Percentiles rank a stretch among this genome's conserved stretches.
These are phyloP conservation scores for Orchesella flavescens DNA, from an alignment of 2,888 invertebrate species.

Conservation along the genomic window DNA sequence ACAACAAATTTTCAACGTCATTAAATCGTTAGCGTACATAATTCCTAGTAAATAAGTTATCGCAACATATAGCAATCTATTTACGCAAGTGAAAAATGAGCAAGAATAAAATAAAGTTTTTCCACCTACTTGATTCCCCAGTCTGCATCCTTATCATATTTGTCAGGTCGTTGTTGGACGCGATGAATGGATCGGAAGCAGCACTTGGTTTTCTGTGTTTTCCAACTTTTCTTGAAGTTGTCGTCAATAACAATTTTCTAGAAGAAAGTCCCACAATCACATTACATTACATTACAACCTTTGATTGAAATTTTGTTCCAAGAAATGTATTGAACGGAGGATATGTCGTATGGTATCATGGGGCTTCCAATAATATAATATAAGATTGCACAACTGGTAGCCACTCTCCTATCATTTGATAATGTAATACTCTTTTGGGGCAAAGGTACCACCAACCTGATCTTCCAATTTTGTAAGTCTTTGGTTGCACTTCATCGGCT, in stretches of 20 bases:
- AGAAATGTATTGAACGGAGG: neutral
- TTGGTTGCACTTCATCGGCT: conserved; percentile 48
- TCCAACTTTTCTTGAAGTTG: conserved; percentile 45
- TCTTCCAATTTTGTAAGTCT: conserved; percentile 31
- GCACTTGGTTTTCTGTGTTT: conserved; percentile 58
- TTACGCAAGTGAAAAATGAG: neutral
- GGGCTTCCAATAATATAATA: neutral
- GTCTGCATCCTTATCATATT: conserved; percentile 69
- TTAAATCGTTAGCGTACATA: too few species aligned
- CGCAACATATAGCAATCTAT: neutral
- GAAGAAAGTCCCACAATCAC: neutral
- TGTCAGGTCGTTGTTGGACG: conserved; percentile 59
- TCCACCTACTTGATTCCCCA: conserved; percentile 62
- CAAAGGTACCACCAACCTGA: conserved; percentile 24
- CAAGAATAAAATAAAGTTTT: neutral
- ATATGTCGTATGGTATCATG: neutral
- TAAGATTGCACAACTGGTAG: too few species aligned
- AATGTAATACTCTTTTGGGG: too few species aligned
- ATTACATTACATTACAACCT: too few species aligned
- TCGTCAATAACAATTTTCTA: conserved; percentile 51
- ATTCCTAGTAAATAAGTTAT: too few species aligned
- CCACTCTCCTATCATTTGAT: too few species aligned
- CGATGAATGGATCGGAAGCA: conserved; percentile 66
- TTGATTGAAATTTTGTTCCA: neutral
- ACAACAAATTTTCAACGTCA: too few species aligned